Conservation (phyloP, 1,140 invertebrate species). For the Hetaerina americana region DNA sequence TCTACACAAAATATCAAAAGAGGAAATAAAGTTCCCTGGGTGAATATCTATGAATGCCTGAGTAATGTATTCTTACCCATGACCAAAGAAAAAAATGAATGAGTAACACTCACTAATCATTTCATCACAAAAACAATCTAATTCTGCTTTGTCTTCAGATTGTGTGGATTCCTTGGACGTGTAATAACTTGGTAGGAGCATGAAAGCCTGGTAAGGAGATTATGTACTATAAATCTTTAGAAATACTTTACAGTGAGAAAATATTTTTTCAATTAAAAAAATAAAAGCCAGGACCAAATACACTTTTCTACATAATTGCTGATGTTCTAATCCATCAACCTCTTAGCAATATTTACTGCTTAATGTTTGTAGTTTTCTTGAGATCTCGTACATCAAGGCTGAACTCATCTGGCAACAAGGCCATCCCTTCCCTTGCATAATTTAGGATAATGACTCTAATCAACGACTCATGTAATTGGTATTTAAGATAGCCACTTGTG, state of each 20-base stretch:
- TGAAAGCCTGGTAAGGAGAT: conserved; percentile 66
- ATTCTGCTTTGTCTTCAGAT: conserved; percentile 89
- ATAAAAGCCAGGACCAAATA: too few relatives aligned
- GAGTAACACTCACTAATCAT: conserved; percentile 63
- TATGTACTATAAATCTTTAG: neutral
- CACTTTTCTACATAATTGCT: too few relatives aligned
- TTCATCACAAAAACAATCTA: conserved; percentile 93
- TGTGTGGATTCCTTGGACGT: conserved; percentile 95
- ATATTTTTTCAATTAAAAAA: conserved; percentile 56
- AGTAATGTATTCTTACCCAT: neutral
- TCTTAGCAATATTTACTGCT: conserved; percentile 93
- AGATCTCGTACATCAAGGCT: conserved; percentile 91
- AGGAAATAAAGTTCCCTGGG: too few relatives aligned
- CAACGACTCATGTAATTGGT: conserved; percentile 97
- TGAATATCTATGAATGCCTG: too few relatives aligned
- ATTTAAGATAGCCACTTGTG: conserved; percentile 94
- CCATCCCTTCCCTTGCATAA: conserved; percentile 75
- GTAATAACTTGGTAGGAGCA: conserved; percentile 98
- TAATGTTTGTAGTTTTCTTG: conserved; percentile 89
- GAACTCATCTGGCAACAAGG: conserved; percentile 93
- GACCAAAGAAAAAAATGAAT: neutral
- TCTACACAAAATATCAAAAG: too few relatives aligned
- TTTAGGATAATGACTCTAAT: conserved; percentile 80
- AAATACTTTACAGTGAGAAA: neutral
- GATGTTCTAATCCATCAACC: conserved; percentile 96